Base-by-base conservation (phyloP, 1,140 invertebrate species). In the Rhyacophila brunnea region DNA sequence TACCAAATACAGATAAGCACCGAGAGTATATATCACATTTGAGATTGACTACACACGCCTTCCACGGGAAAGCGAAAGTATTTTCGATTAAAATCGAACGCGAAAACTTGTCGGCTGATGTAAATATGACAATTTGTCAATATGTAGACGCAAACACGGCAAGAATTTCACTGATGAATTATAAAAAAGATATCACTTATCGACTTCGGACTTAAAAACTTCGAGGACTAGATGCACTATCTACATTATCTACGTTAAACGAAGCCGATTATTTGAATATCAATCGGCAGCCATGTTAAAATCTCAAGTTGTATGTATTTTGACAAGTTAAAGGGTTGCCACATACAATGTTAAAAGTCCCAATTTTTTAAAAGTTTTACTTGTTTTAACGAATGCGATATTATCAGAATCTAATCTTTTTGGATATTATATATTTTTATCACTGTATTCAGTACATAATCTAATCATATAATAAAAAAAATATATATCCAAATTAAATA, bases 1-100 rank as follows among this genome's bases (percentile, higher is more conserved):
- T 56, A 56, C 53, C 53, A 36, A 38, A 36, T 48, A 19, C 53
- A 14, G 53, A 10, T 40, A 14, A 14, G 20, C 45, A 28, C 51
- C 17, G 43, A 40, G 34, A 38, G 15, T 44, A 38, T 56, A 48
- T 56, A 56, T 47, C 53, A 40, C 53, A 56, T 56, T 47, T 56
- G 53, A 56, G 42, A 56, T 47, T 56, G 20, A 46, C 53, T 40
- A 35, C 53, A 56, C 53, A 44, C 44, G n/a, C 15, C 38, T 40
- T 56, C 40, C 19, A 45, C 15, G 13, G 6, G 53, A 56, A 56
- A 56, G 44, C 53, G 53, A 56, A 56, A 56, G 53, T 56, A 46
- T 32, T 54, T 45, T 20, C 42, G 44, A 34, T 11, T 47, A 47
- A 47, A 56, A 45, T 19, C 43, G 43, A 45, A 56, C 45, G 23